Evolutionary conservation across 2,888 invertebrate species (phyloP).

Genomic region (Noctua janthe): DNA sequence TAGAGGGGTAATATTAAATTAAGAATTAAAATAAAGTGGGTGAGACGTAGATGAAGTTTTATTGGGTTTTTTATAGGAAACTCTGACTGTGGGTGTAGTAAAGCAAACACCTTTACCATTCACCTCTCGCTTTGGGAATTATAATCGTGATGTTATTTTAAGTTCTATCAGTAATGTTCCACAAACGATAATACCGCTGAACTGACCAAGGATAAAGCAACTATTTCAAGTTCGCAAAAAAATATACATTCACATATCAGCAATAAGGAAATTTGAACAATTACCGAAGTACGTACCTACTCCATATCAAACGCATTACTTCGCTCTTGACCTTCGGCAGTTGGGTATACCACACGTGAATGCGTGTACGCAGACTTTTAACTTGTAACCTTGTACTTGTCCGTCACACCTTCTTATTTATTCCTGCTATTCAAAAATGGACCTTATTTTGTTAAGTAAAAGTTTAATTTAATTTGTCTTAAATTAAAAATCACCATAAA

Average conservation of each 20-base stretch:
- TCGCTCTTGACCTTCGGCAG: conserved; percentile 55
- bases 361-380: conserved; percentile 59
- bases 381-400: conserved; percentile 69
- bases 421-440: conserved; percentile 24
- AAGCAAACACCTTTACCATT: background rate
- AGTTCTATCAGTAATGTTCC: background rate
- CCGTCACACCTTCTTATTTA: conserved; percentile 56
- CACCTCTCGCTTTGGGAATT: background rate
- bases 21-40: conserved; percentile 20
- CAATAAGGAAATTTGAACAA: conserved; percentile 46
- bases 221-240: conserved; percentile 22
- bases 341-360: conserved; percentile 43
- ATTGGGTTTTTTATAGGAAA: background rate
- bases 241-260: conserved; percentile 14
- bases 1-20: conserved; percentile 3
- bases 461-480: conserved; percentile 3
- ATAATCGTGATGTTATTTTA: background rate
- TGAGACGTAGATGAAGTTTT: background rate
- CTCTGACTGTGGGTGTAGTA: background rate
- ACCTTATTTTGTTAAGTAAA: background rate
- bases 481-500: background rate
- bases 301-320: conserved; percentile 13
- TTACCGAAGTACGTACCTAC: conserved; percentile 4
- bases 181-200: too few relatives aligned
- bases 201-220: conserved; percentile 27